Evolutionary conservation across 2,888 invertebrate species (phyloP), one percentile per base, ranked within the genome.

Genomic region (Periphyllus acericola): DNA sequence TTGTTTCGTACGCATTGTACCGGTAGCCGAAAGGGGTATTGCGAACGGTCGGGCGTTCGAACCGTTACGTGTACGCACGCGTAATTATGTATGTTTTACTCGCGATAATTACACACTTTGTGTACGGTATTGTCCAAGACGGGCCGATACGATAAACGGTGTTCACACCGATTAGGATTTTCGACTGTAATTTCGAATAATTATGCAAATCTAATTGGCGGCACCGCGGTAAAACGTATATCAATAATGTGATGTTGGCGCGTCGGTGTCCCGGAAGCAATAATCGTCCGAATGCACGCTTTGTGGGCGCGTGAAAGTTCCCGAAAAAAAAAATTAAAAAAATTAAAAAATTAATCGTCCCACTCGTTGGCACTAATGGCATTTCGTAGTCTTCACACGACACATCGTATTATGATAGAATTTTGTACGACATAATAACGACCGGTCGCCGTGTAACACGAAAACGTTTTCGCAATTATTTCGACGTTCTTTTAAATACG

Each of bases 391-490:
- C 60, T 25, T 60, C 25, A 6, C 60, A 60, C 60, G 60, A 60
- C 21, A 60, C 60, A 60, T 60, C 60, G 60, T 4, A 8, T 25
- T 25, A 3, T 60, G 1, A 21, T 60, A 25, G 2, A 14, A 40
- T 40, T 55, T 55, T 55, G 55, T 55, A 19, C 55, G 14, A 14
- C 14, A 19, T 55, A 19, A 60, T 60, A 21, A 32, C 17, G 71
- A 46, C 46, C 71, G 0, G 14, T 32, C 32, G 60, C 21, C 79
- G 60, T 25, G 19, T 25, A 34, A 36, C 14, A 32, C 80, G 80
- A 81, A 81, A 81, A 81, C 80, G 80, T 40, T 81, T 68, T 81
- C 52, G 80, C 80, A 66, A 81, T 68, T 68, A 68, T 81, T 66
- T 68, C 68, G 29, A 40, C n/a, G 34, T 80, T 29, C 34, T 55